Evolutionary conservation across 53 echinoderm and acorn worm genomes (phyloP), one percentile per base, ranked within the genome.

Genomic region (Glandiceps talaboti): DNA sequence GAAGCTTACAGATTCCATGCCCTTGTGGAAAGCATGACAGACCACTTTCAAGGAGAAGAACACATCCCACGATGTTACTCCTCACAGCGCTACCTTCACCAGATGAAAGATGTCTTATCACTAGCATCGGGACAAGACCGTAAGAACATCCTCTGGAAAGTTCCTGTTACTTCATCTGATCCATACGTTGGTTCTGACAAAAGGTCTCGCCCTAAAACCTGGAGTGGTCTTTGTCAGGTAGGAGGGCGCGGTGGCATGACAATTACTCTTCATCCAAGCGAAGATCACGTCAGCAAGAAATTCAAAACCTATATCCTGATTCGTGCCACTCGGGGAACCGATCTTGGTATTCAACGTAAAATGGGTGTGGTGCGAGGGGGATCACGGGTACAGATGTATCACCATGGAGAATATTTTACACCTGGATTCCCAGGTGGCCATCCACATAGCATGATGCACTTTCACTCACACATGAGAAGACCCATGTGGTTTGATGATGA

Each of bases 1-100:
- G 82, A 88, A 6, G 88, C 84, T 10, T 88, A 88, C 32, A 85
- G 84, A 26, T 88, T 88, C 32, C 88, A 88, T 74, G 88, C 88
- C 0, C 73, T 85, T 45, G 33, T 81, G 1, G 76, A 79, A 25
- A 83, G 74, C 28, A 77, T 85, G 85, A 73, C 85, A 1, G 82
- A 88, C 14, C 31, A 84, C 14, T 88, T 88, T 79, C 75, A 81
- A 1, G 82, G 82, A 0, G 88, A 88, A 33, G 77, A 81, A 28
- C 84, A 81, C 76, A 14, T 82, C 14, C 79, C 88, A 0, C 74
- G 85, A 27, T 77, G 84, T 26, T 85, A 82, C 76, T 45, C 79
- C n/a, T 77, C 79, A 1, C 74, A 77, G 14, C 88, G 82, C 26
- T 84, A 85, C 33, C 82, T 82, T 74, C 85, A 88, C 64, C 64